A percentile compares a stretch with the other conserved stretches of the same genome.
Conservation (phyloP, 2,888 invertebrate genomes). For the Cryptosula pallasiana region DNA sequence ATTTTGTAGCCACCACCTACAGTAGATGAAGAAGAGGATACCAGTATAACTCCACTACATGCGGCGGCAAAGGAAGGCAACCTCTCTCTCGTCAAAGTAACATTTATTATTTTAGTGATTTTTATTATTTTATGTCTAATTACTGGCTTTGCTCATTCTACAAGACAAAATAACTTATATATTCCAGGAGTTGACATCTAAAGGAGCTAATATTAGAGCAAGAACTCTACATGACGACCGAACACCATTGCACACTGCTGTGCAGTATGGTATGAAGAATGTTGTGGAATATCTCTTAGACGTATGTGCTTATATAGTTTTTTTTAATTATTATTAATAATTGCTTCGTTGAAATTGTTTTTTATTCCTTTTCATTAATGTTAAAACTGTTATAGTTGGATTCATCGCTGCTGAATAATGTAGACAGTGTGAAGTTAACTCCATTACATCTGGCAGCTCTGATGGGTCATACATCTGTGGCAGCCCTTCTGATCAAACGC, state of each 20-base stretch:
- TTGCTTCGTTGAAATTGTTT: neutral
- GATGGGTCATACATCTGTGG: slow-evolving; percentile 51
- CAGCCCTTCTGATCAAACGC: slow-evolving; percentile 35
- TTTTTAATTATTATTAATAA: neutral
- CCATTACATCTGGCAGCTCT: slow-evolving; percentile 53
- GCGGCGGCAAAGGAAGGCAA: neutral
- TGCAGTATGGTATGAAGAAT: neutral
- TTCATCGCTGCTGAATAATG: neutral
- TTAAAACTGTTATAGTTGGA: neutral
- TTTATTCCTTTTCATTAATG: neutral
- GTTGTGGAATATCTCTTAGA: neutral
- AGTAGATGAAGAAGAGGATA: neutral
- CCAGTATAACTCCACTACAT: neutral
- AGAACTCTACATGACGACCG: neutral
- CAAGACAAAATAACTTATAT: neutral
- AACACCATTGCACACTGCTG: neutral
- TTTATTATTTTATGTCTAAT: too few relatives aligned
- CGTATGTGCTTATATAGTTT: neutral
- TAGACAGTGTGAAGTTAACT: slow-evolving; percentile 31
- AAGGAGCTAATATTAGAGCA: neutral
- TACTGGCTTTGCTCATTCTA: too few relatives aligned
- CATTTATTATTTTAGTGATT: too few relatives aligned
- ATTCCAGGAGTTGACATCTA: neutral
- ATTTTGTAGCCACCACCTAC: too few relatives aligned
- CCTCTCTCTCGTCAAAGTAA: neutral